phyloP scores from a whole-genome alignment of 2,888 invertebrate genomes.

The Cephus spinipes region DNA sequence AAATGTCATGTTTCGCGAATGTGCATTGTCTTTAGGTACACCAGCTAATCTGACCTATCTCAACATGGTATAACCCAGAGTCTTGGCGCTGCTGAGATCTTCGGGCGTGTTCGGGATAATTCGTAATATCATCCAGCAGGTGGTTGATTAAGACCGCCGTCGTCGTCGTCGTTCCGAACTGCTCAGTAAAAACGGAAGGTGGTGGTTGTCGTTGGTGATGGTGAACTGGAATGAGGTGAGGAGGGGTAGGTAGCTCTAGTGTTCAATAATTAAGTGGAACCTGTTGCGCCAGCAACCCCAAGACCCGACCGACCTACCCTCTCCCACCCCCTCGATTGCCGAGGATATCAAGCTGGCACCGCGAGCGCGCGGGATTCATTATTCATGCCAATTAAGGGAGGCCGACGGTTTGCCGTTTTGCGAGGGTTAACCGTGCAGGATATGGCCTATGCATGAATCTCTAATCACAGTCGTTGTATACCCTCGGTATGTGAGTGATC shows the following conservation, averaged over 20 bases:
- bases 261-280: constrained; percentile 66
- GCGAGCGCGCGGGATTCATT: constrained; percentile 42
- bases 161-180: background rate
- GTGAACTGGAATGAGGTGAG: background rate
- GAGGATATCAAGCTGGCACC: constrained; percentile 1
- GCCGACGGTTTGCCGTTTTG: constrained; percentile 1
- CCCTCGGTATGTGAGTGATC: background rate
- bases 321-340: constrained; percentile 18
- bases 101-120: background rate
- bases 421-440: constrained; percentile 8
- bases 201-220: background rate
- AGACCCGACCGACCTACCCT: constrained; percentile 40
- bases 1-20: background rate
- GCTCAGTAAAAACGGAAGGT: background rate
- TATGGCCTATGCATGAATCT: background rate
- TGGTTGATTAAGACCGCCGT: constrained; percentile 46
- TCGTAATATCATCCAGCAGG: constrained; percentile 26
- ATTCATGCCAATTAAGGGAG: constrained; percentile 57
- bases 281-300: constrained; percentile 59
- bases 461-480: background rate
- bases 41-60: background rate
- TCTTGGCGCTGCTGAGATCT: background rate
- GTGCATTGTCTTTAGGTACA: background rate
- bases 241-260: constrained; percentile 40
- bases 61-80: background rate